phyloP scores from a whole-genome alignment of 1,140 invertebrate species.

The Dendrolimus kikuchii region DNA sequence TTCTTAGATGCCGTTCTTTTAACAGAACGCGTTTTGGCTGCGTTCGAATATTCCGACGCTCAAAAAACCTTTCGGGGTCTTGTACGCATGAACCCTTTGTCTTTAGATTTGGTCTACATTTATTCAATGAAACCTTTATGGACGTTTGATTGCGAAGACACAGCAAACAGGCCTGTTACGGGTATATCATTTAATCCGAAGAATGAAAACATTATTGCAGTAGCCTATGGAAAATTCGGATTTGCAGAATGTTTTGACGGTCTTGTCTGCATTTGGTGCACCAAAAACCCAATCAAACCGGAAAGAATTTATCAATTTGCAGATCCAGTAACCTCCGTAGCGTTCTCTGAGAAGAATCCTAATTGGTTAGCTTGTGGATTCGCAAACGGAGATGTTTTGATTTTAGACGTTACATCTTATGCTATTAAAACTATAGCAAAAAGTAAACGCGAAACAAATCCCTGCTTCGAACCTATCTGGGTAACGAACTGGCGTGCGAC shows the following conservation, averaged over 20 bases:
- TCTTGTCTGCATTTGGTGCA: constrained; percentile 84
- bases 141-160: constrained; percentile 71
- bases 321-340: constrained; percentile 80
- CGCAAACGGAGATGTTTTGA: constrained; percentile 82
- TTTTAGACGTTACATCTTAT: constrained; percentile 79
- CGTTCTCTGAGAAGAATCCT: constrained; percentile 79
- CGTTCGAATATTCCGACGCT: constrained; percentile 74
- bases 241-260: constrained; percentile 72
- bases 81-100: constrained; percentile 72
- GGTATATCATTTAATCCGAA: constrained; percentile 76
- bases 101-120: constrained; percentile 74
- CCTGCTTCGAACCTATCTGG: constrained; percentile 79
- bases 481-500: constrained; percentile 73
- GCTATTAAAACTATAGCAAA: constrained; percentile 68
- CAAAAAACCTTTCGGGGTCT: constrained; percentile 80
- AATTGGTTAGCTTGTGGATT: constrained; percentile 86
- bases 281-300: constrained; percentile 90
- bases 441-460: constrained; percentile 71
- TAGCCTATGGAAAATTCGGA: constrained; percentile 79
- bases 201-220: constrained; percentile 79
- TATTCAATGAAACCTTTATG: constrained; percentile 78
- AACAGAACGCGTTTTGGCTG: constrained; percentile 79
- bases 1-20: constrained; percentile 77
- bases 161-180: constrained; percentile 68
- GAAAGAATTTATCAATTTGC: constrained; percentile 81